Evolutionary conservation across 2,797 vertebrate species (phyloP).

Genomic region (Pampus argenteus): DNA sequence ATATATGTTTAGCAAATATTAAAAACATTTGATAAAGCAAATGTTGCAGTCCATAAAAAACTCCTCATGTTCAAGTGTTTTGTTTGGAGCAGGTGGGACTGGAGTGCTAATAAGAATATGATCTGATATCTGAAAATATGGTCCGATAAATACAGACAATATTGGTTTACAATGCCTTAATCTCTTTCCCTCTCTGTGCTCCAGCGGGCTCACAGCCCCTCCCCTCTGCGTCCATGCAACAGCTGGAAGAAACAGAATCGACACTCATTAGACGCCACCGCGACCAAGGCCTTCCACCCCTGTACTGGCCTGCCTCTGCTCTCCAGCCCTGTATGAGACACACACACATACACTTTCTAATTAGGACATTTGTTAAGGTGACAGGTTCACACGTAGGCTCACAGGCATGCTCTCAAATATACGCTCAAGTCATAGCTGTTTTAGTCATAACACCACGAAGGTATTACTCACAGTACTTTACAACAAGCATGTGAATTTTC

Average conservation of each 20-base stretch:
- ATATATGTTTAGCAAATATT: neutral
- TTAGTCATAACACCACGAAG: constrained; percentile 43
- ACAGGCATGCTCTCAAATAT: constrained; percentile 37
- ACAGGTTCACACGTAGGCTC: constrained; percentile 37
- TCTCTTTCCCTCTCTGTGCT: constrained; percentile 30
- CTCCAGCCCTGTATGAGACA: constrained; percentile 94
- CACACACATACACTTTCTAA: constrained; percentile 14
- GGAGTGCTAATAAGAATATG: neutral
- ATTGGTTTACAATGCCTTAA: constrained; percentile 18
- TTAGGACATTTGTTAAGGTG: constrained; percentile 18
- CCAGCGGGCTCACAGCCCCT: constrained; percentile 85
- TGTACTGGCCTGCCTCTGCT: constrained; percentile 97
- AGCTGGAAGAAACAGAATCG: constrained; percentile 92
- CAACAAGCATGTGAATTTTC: constrained; percentile 32
- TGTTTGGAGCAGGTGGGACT: neutral
- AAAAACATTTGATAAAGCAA: neutral
- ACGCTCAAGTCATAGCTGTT: constrained; percentile 20
- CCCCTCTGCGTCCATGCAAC: constrained; percentile 88
- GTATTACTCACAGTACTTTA: constrained; percentile 41
- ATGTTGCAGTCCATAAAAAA: neutral
- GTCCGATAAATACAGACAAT: constrained; percentile 11
- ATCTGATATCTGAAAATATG: neutral
- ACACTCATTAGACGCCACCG: constrained; percentile 92
- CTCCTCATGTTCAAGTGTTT: neutral
- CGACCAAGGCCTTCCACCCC: constrained; percentile 96